Evolutionary conservation across 2,797 vertebrate genomes (phyloP), one percentile per base, ranked within the genome.

Genomic region (Enteromius fasciolatus): DNA sequence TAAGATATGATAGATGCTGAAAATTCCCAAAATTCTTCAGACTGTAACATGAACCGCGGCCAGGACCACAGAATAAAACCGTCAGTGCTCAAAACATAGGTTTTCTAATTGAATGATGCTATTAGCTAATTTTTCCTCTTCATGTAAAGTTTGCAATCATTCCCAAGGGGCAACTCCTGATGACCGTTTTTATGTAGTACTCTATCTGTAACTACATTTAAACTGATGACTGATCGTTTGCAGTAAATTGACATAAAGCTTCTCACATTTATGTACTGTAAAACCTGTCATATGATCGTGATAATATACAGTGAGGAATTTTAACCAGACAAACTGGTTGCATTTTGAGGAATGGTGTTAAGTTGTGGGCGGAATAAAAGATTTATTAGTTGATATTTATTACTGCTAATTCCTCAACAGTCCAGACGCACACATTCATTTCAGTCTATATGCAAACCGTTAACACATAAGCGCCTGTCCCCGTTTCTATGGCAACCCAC

Each of bases 401-500:
- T 46, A 82, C 74, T 82, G 85, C 88, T 89, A 78, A 68, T 86
- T 86, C 86, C 84, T 17, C 15, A 73, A 87, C 83, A 88, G 82
- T 41, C 50, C 72, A 78, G 31, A 41, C 2, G 59, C 80, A 85
- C 82, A 54, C 81, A 74, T 87, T 86, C 77, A 80, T 84, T 83
- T 84, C 66, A 79, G 83, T 91, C 90, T 86, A 63, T 80, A 89
- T 89, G 85, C 85, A 80, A 81, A 83, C 82, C 20, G 76, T 88
- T 83, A 84, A 83, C 84, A 80, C 78, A 80, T 41, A 87, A 83
- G 82, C 63, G 64, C 59, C 81, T 83, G 80, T 85, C 87, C 88
- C 84, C 39, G 86, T 93, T 90, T 81, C 93, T 91, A 93, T 92
- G 86, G 92, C 88, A 92, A 94, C 91, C 59, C 80, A 59, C 77